Evolutionary conservation across 2,797 vertebrate species (phyloP).

Genomic region (Serranus cabrilla): DNA sequence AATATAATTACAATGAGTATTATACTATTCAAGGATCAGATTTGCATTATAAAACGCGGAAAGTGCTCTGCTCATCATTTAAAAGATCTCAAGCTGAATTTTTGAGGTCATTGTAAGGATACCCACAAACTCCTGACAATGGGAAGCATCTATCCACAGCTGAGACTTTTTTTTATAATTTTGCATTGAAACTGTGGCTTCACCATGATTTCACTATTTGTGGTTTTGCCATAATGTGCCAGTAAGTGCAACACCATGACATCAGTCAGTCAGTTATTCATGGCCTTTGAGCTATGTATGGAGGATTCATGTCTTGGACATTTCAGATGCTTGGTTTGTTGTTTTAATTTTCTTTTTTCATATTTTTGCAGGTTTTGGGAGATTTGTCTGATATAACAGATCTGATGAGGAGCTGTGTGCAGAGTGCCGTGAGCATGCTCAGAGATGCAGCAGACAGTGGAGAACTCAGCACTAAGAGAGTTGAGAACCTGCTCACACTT

Average conservation of each 20-base stretch:
- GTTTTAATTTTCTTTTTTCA: background rate
- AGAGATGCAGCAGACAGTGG: conserved; percentile 68
- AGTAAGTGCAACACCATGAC: too few relatives aligned
- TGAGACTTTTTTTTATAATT: background rate
- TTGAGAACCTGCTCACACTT: conserved; percentile 82
- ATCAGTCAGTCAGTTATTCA: too few relatives aligned
- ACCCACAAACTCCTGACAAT: background rate
- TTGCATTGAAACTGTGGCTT: background rate
- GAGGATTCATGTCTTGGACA: background rate
- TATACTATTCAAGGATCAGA: too few relatives aligned
- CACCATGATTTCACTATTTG: background rate
- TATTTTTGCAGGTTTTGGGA: conserved; percentile 31
- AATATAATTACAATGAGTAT: too few relatives aligned
- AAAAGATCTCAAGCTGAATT: too few relatives aligned
- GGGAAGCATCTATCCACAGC: background rate
- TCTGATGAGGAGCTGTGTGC: conserved; percentile 72
- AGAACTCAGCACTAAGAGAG: conserved; percentile 77
- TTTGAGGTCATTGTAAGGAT: too few relatives aligned
- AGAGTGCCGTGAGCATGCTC: conserved; percentile 86
- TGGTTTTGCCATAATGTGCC: too few relatives aligned
- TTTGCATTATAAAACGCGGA: too few relatives aligned
- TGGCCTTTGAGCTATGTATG: background rate
- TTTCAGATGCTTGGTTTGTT: background rate
- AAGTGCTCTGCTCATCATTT: too few relatives aligned
- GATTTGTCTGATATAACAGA: conserved; percentile 25